A percentile compares a stretch with the other conserved stretches of the same genome.
Conservation (phyloP, 1,140 invertebrate species). For the Papilio glaucus region DNA sequence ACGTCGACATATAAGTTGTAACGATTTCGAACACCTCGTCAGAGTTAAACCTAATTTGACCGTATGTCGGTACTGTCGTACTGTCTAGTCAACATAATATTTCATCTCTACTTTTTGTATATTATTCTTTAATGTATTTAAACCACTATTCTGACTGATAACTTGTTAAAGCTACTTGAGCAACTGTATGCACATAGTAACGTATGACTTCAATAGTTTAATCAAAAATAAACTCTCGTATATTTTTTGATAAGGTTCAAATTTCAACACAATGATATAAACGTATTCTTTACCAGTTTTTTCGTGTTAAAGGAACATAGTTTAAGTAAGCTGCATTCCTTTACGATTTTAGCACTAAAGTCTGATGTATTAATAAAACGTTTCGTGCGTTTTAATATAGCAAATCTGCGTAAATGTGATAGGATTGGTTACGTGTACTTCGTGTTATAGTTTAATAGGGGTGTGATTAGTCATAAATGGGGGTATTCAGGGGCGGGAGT, state of each 20-base stretch:
- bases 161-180: constrained; percentile 45
- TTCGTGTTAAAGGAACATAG: constrained; percentile 27
- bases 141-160: constrained; percentile 70
- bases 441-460: constrained; percentile 57
- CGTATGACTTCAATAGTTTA: constrained; percentile 17
- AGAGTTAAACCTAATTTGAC: constrained; percentile 62
- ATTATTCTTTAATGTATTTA: constrained; percentile 72
- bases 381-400: constrained; percentile 59
- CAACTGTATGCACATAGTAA: constrained; percentile 28
- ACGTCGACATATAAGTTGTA: constrained; percentile 42
- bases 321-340: constrained; percentile 53
- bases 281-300: constrained; percentile 34
- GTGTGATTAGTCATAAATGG: constrained; percentile 62
- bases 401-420: constrained; percentile 53
- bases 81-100: constrained; percentile 80
- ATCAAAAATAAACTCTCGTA: constrained; percentile 14
- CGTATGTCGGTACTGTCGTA: constrained; percentile 76
- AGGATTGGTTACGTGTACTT: constrained; percentile 56
- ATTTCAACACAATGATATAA: constrained; percentile 32
- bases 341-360: constrained; percentile 53
- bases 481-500: constrained; percentile 50
- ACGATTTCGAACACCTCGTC: constrained; percentile 52
- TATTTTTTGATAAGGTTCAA: constrained; percentile 33
- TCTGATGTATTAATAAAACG: constrained; percentile 50
- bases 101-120: constrained; percentile 78